phyloP scores from a whole-genome alignment of 1,140 invertebrate genomes.

The Tyrophagus putrescentiae region DNA sequence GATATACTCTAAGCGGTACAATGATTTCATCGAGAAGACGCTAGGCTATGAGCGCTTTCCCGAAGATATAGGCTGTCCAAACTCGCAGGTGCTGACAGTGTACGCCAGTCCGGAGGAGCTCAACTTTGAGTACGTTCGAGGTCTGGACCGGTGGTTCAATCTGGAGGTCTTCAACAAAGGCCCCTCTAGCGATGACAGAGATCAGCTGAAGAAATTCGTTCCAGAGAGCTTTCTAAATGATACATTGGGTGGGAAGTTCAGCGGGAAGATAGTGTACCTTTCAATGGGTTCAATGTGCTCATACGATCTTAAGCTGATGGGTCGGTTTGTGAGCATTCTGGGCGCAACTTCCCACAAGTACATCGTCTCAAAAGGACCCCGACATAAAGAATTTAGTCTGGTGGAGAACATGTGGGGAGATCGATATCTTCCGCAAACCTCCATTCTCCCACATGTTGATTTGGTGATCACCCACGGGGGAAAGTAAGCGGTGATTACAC shows the following conservation, averaged over 20 bases:
- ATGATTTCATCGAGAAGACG: neutral
- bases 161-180: neutral
- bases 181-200: neutral
- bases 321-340: neutral
- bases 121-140: neutral
- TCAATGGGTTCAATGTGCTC: constrained; percentile 10
- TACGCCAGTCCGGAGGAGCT: neutral
- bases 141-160: neutral
- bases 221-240: neutral
- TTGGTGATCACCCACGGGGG: neutral
- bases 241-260: neutral
- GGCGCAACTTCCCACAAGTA: constrained; percentile 6
- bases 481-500: constrained; percentile 16
- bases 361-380: constrained; percentile 21
- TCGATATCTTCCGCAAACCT: constrained; percentile 12
- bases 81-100: neutral
- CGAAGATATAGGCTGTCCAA: neutral
- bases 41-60: neutral
- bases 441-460: neutral
- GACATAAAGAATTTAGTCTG: constrained; percentile 5
- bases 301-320: constrained; percentile 6
- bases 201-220: neutral
- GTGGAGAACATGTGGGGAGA: constrained; percentile 22
- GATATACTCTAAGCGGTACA: neutral
- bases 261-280: neutral